Evolutionary conservation across 2,888 invertebrate species (phyloP), one percentile per base, ranked within the genome.

Genomic region (Bursaphelenchus okinawaensis): DNA sequence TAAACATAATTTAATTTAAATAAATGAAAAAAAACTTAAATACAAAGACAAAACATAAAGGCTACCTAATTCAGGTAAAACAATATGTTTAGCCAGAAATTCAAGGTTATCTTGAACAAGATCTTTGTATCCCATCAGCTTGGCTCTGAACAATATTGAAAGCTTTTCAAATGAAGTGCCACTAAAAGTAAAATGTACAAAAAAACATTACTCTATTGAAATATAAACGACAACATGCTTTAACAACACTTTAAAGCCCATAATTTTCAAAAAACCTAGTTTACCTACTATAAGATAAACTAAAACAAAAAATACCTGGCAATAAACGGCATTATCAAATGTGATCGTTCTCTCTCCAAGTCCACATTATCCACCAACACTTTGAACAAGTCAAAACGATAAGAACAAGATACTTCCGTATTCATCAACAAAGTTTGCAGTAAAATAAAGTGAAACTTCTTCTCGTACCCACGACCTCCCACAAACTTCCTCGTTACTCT

Each of bases 341-440:
- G 77, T 26, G 66, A 60, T 23, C 77, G 67, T 19, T 70, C 69
- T 8, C 77, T 62, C 50, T 61, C 63, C 9, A 55, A 55, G 60
- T 77, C 77, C 7, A 77, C 68, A 22, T 70, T 65, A 62, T 77
- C 76, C 16, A 71, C 55, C 27, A 76, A 73, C 9, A 51, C 62
- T 12, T 63, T 51, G 22, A 77, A 71, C 52, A 71, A 69, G 27
- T 72, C 69, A 4, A 75, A 63, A 16, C 72, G 40, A 40, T 40
- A 40, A 40, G n/a, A 40, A 12, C 40, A 40, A n/a, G 40, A 16
- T 12, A 40, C n/a, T n/a, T 40, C 40, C 6, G 40, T 16, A 12
- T 40, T 40, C 40, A 16, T 12, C 16, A 40, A 16, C 40, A 40
- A 40, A 16, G 12, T 40, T 1, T 12, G 12, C 40, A 40, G 12